These are phyloP conservation scores for Oryzias woworae DNA, from an alignment of 2,113 vertebrate species.

Conservation along the genomic window DNA sequence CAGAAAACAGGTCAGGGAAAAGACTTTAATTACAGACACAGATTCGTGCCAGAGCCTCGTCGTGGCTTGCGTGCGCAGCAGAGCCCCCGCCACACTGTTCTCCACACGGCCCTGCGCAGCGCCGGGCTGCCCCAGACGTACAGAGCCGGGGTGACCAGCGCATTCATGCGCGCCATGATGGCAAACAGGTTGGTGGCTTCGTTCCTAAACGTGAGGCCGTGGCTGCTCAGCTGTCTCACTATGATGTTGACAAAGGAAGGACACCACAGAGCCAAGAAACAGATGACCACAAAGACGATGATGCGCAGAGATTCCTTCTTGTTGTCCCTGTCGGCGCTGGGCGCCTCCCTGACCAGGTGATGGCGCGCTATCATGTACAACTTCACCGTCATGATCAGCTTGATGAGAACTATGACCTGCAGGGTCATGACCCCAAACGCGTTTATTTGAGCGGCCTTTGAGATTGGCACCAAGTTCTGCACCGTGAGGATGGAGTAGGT, in stretches of 20 bases:
- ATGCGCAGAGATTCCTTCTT: slow-evolving; percentile 78
- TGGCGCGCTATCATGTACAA: slow-evolving; percentile 74
- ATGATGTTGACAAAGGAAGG: slow-evolving; percentile 79
- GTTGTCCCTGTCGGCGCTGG: slow-evolving; percentile 65
- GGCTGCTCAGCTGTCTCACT: slow-evolving; percentile 63
- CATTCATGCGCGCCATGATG: slow-evolving; percentile 75
- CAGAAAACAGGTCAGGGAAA: not conserved
- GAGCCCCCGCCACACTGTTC: slow-evolving; percentile 55
- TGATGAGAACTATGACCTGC: slow-evolving; percentile 72
- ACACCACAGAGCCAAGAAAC: slow-evolving; percentile 75
- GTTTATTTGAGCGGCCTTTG: slow-evolving; percentile 71
- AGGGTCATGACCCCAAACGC: slow-evolving; percentile 74
- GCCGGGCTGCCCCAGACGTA: slow-evolving; percentile 79
- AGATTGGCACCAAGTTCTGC: slow-evolving; percentile 71
- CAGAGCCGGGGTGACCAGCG: slow-evolving; percentile 72
- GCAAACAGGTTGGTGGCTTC: slow-evolving; percentile 78
- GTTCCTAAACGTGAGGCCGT: slow-evolving; percentile 71
- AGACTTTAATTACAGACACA: too few species aligned
- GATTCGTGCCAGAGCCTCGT: rapidly evolving
- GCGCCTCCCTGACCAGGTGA: slow-evolving; percentile 70
- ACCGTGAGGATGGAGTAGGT: slow-evolving; percentile 71
- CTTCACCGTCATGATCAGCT: slow-evolving; percentile 77
- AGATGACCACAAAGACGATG: slow-evolving; percentile 78
- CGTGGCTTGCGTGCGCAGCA: slow-evolving; percentile 38
- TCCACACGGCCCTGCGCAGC: slow-evolving; percentile 69